Evolutionary conservation across 2,113 vertebrate genomes (phyloP), one percentile per base, ranked within the genome.

Genomic region (Siphamia tubifer): DNA sequence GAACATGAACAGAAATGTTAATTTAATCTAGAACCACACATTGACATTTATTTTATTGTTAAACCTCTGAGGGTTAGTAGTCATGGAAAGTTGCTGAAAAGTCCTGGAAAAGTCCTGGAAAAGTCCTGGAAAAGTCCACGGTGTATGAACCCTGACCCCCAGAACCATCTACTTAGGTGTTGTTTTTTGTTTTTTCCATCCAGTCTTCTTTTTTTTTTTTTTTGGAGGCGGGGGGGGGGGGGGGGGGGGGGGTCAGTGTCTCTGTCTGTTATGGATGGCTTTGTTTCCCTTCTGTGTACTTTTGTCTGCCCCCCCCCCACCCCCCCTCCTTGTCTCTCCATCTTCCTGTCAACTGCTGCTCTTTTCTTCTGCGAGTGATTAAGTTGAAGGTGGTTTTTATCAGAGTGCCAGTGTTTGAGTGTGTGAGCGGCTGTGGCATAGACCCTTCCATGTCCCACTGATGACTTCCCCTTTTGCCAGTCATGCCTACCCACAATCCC

Each of bases 331-430:
- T 48, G 57, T 86, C 84, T 79, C 73, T 88, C 83, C 65, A 76
- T 87, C 84, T 83, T 79, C 62, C 73, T 82, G 79, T 88, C 86
- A 81, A 79, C 68, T 66, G 28, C 47, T 51, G 74, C 83, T 79
- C 83, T 63, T 79, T 82, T 85, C 84, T 85, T 89, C 84, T 89
- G 89, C 58, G 85, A 82, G 84, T 86, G 81, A 88, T 89, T 87
- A 89, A 85, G 73, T 79, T 81, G 83, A 86, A 86, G 87, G 84
- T 86, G 84, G 77, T 68, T 56, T 80, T 65, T 81, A 84, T 87
- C 87, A 87, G 65, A 82, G 75, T 71, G 60, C 74, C 67, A 75
- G 79, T 86, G 84, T 88, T 70, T 68, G 64, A 83, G n/a, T n/a
- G n/a, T n/a, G n/a, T n/a, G 71, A 78, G 79, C 52, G 11, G 73